Evolutionary conservation across 37 sponge, comb jelly and placozoan species (phyloP).

Genomic region (Eunapius fragilis): DNA sequence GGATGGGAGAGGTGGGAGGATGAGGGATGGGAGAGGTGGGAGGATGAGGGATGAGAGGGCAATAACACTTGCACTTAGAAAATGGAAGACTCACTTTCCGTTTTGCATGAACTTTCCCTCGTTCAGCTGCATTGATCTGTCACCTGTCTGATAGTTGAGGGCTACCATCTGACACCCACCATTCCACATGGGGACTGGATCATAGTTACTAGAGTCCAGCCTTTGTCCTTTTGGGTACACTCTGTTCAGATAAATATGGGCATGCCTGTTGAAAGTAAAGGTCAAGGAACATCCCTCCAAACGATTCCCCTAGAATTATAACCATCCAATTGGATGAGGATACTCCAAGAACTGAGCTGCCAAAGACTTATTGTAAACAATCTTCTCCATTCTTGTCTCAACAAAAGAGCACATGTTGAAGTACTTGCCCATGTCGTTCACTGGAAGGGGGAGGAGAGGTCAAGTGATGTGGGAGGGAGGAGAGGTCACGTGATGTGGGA

Average conservation of each 20-base stretch:
- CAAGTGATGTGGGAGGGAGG: too few species aligned
- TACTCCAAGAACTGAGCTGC: conserved; percentile 61
- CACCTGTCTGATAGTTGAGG: conserved; percentile 98
- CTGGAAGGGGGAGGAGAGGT: not conserved
- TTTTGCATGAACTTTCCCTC: conserved; percentile 92
- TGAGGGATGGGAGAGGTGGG: not conserved
- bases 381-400: conserved; percentile 86
- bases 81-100: conserved; percentile 52
- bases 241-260: conserved; percentile 77
- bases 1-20: not conserved
- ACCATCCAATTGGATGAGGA: not conserved
- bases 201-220: conserved; percentile 94
- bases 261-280: conserved; percentile 23
- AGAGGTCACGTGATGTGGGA: not conserved
- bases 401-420: conserved; percentile 96
- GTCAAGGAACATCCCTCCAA: not conserved
- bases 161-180: conserved; percentile 92
- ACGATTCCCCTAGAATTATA: too few species aligned
- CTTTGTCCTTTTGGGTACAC: conserved; percentile 95
- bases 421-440: conserved; percentile 62
- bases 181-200: conserved; percentile 94
- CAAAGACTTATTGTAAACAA: conserved; percentile 52
- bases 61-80: not conserved
- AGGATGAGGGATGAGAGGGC: not conserved
- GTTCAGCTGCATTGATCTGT: conserved; percentile 96